Conservation (phyloP, 2,113 vertebrate genomes). For the Nestor notabilis region DNA sequence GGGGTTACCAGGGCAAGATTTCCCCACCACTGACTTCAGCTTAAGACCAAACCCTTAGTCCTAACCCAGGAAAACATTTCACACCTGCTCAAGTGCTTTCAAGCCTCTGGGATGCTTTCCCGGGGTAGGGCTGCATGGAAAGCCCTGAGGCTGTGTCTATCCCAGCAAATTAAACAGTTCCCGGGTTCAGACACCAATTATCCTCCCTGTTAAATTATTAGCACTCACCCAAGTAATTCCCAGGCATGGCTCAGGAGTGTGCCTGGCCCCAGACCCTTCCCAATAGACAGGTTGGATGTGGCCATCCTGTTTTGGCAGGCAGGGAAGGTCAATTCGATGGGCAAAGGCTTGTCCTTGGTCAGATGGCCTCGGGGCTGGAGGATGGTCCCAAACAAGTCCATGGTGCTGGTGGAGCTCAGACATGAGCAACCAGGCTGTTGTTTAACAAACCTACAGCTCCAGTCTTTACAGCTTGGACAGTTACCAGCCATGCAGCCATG, state of each 20-base stretch:
- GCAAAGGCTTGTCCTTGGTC: background rate
- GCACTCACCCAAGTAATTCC: background rate
- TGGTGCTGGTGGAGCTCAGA: fast-evolving
- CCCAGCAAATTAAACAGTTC: slow-evolving; percentile 17
- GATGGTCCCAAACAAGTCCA: background rate
- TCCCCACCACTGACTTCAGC: background rate
- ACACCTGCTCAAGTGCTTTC: background rate
- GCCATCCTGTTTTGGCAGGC: background rate
- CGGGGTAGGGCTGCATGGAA: background rate
- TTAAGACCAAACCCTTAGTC: background rate
- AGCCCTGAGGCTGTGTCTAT: background rate
- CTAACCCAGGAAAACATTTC: background rate
- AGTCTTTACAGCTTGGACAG: background rate
- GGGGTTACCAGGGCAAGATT: background rate
- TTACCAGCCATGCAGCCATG: background rate
- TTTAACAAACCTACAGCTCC: background rate
- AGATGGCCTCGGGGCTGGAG: background rate
- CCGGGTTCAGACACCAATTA: slow-evolving; percentile 37
- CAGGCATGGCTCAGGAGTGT: background rate
- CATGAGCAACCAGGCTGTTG: background rate
- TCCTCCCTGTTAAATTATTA: background rate
- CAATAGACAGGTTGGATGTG: background rate
- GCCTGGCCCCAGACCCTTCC: background rate
- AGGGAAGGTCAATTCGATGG: background rate
- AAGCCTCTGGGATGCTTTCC: background rate